phyloP scores from a whole-genome alignment of 2,113 vertebrate genomes.

The Cyprinus carpio region DNA sequence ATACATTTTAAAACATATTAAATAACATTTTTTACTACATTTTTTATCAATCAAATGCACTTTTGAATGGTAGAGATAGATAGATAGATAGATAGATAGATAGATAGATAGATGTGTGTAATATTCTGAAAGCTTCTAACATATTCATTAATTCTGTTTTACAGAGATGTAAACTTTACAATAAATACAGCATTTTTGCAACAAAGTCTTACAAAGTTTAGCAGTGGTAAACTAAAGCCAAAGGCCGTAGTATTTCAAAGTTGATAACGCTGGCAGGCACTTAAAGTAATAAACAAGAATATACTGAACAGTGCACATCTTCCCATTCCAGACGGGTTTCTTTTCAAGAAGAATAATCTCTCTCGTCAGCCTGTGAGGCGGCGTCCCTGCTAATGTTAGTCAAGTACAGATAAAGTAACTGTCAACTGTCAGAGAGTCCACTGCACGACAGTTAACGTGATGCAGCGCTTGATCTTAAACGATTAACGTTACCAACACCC shows the following conservation, averaged over 20 bases:
- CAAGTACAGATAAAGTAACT: background rate
- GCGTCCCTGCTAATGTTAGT: background rate
- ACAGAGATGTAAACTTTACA: background rate
- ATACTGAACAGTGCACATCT: background rate
- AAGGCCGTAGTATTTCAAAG: background rate
- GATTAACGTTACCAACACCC: background rate
- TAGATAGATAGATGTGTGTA: too few relatives aligned
- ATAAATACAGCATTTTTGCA: background rate
- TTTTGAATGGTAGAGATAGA: too few relatives aligned
- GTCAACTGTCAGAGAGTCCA: slow-evolving; percentile 11
- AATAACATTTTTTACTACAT: too few relatives aligned
- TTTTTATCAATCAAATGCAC: too few relatives aligned
- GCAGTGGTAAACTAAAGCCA: background rate
- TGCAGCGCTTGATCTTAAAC: background rate
- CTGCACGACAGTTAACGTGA: background rate
- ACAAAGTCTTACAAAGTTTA: background rate
- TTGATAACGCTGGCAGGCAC: background rate
- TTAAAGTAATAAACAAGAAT: background rate
- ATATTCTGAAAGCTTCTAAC: background rate
- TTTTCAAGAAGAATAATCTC: background rate
- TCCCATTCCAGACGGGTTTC: background rate
- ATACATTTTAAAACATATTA: background rate
- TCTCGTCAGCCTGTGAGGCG: background rate
- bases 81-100: too few relatives aligned
- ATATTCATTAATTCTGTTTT: background rate